Conservation (phyloP, 2,113 vertebrate genomes). For the Tenebrosternarchus preto region DNA sequence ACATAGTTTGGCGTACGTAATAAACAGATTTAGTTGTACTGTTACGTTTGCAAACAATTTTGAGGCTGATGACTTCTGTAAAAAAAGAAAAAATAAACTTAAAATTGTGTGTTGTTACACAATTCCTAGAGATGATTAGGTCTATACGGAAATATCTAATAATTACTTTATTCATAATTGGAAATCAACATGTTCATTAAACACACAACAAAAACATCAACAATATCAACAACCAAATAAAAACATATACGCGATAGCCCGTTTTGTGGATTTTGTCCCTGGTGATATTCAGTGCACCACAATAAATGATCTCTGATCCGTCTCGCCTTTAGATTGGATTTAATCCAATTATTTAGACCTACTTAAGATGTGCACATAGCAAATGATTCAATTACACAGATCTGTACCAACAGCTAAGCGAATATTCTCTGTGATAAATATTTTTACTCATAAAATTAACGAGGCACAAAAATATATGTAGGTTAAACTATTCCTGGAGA, state of each 20-base stretch:
- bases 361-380: conserved; percentile 66
- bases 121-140: neutral
- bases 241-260: neutral
- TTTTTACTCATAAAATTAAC: too few relatives aligned
- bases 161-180: neutral
- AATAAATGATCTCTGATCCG: conserved; percentile 61
- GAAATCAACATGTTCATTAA: neutral
- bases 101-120: neutral
- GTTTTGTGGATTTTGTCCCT: neutral
- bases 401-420: conserved; percentile 18
- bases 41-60: too few relatives aligned
- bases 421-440: neutral
- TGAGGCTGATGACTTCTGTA: neutral
- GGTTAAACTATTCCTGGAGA: neutral
- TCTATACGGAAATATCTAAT: neutral
- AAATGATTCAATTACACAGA: conserved; percentile 66
- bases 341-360: conserved; percentile 81
- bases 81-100: neutral
- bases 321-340: conserved; percentile 73
- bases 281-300: conserved; percentile 28
- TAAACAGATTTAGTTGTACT: neutral
- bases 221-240: neutral
- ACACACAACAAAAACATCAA: too few relatives aligned
- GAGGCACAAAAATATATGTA: too few relatives aligned
- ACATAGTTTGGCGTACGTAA: neutral